A percentile compares a stretch with the other conserved stretches of the same genome.
Evolutionary conservation across 2,113 vertebrate genomes (phyloP).

Genomic region (Lonchura striata): DNA sequence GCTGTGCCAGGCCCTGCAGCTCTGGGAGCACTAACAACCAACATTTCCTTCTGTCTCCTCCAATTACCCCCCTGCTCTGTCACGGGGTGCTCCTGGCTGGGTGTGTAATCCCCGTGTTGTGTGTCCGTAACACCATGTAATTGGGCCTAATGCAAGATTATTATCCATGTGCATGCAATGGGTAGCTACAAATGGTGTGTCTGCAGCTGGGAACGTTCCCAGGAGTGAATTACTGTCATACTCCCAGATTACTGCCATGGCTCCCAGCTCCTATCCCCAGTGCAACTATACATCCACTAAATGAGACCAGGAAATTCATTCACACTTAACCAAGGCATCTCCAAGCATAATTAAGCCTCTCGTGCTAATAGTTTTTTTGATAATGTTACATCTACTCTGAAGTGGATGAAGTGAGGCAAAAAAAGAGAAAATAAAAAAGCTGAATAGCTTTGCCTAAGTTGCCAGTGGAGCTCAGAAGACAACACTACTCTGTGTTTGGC

Average conservation of each 20-base stretch:
- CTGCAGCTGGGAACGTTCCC: slow-evolving; percentile 1
- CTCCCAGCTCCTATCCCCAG: slow-evolving; percentile 14
- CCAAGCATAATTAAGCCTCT: not conserved
- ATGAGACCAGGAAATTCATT: not conserved
- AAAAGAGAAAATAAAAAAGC: not conserved
- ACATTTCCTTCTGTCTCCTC: slow-evolving; percentile 76
- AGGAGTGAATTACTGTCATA: not conserved
- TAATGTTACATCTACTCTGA: not conserved
- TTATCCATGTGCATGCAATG: slow-evolving; percentile 66
- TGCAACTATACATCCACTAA: not conserved
- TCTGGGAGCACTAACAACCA: slow-evolving; percentile 49
- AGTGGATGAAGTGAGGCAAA: not conserved
- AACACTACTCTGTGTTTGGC: not conserved
- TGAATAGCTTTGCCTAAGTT: not conserved
- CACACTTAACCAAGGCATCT: slow-evolving; percentile 14
- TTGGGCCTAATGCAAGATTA: slow-evolving; percentile 74
- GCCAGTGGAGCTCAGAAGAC: not conserved
- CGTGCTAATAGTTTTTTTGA: not conserved
- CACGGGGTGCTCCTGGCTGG: slow-evolving; percentile 49
- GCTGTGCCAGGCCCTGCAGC: not conserved
- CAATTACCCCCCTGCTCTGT: slow-evolving; percentile 68
- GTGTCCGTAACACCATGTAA: slow-evolving; percentile 77
- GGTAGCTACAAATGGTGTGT: slow-evolving; percentile 62
- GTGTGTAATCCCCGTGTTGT: slow-evolving; percentile 61
- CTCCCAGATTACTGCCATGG: not conserved